Evolutionary conservation across 2,113 vertebrate species (phyloP).

Genomic region (Spheniscus mendiculus): DNA sequence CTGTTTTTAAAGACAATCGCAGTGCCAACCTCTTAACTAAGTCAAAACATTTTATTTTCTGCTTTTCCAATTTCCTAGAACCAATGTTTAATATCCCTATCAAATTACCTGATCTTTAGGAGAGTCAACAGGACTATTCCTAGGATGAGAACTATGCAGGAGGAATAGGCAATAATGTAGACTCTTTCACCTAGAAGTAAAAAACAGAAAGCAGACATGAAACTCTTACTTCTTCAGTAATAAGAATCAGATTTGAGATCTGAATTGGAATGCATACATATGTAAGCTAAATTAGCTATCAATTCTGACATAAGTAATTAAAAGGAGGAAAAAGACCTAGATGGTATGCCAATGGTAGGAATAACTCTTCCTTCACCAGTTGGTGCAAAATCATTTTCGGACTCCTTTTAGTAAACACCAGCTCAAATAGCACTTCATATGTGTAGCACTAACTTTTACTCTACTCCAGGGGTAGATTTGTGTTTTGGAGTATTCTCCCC

Average conservation of each 20-base stretch:
- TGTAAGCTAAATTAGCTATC: not conserved
- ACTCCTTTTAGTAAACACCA: not conserved
- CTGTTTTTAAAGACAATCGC: constrained; percentile 9
- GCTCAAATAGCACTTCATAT: not conserved
- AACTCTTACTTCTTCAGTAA: not conserved
- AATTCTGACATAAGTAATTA: not conserved
- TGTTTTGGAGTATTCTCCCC: not conserved
- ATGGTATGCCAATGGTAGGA: not conserved
- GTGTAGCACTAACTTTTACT: not conserved
- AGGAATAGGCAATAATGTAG: constrained; percentile 68
- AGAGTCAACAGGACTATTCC: constrained; percentile 75
- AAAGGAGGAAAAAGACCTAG: not conserved
- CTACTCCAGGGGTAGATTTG: not conserved
- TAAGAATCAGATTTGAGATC: not conserved
- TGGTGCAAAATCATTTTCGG: not conserved
- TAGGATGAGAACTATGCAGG: constrained; percentile 75
- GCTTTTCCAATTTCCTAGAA: constrained; percentile 9
- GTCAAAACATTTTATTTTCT: constrained; percentile 11
- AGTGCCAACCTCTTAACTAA: constrained; percentile 1
- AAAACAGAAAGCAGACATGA: constrained; percentile 6
- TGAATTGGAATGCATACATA: not conserved
- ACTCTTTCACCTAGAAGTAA: constrained; percentile 78
- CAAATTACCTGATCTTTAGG: constrained; percentile 80
- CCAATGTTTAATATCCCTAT: not conserved
- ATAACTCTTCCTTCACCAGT: not conserved